Base-by-base conservation (phyloP, 2,797 vertebrate genomes). In the Astyanax mexicanus region DNA sequence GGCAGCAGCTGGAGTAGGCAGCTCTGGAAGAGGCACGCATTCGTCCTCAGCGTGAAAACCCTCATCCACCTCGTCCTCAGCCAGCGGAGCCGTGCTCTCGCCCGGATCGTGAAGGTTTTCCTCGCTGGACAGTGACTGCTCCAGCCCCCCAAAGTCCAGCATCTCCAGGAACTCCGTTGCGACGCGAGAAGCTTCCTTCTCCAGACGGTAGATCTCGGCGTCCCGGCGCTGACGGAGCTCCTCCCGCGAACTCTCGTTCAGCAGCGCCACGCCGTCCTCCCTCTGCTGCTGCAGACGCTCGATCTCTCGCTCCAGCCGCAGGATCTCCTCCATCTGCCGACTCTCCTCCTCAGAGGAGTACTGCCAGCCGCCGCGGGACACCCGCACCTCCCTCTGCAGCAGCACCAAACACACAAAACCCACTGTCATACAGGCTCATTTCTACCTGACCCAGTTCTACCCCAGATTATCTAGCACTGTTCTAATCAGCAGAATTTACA, bases 291-390 rank as follows among this genome's bases (percentile, higher is more conserved):
- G 95, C 84, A 97, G 69, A 27, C 95, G 95, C 80, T 97, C 95
- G 10, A 97, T 98, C 91, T 97, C 96, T 69, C 90, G 90, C 86
- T 97, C 96, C 75, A 98, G 64, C 72, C 94, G 92, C 81, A 97
- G 87, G 83, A 98, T 97, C 89, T 98, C 95, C 85, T 97, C 95
- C 95, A 98, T 96, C 85, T 96, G 95, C 70, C 88, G 91, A 42
- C 86, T 81, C 74, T 96, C 95, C 21, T 94, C 93, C 89, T 91
- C 90, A 35, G 93, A 92, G 27, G 93, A 86, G 15, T 88, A 89
- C 72, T 80, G 84, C 81, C 78, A 84, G 79, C 25, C 82, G 72
- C 68, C 90, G 87, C 77, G 84, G 67, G 80, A 81, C 81, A 21
- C n/a, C 15, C 7, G 13, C n/a, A 19, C 52, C 72, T 23, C 68